A percentile compares a stretch with the other conserved stretches of the same genome.
phyloP scores from a whole-genome alignment of 1,140 invertebrate genomes.

The Aethina tumida region DNA sequence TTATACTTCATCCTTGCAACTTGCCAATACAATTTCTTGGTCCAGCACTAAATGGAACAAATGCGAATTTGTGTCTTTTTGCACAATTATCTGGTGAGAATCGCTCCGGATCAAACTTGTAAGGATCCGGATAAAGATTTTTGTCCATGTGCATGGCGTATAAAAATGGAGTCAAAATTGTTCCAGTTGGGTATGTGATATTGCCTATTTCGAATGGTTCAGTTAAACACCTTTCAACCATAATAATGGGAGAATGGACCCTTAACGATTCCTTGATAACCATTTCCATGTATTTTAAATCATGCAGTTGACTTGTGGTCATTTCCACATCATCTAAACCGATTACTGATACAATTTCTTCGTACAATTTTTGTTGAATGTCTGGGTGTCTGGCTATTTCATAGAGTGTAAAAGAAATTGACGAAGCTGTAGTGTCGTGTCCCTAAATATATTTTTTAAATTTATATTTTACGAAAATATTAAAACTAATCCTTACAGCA shows the following conservation, averaged over 20 bases:
- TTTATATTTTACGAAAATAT: no score
- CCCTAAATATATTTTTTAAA: slow-evolving; percentile 42
- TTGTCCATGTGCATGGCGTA: slow-evolving; percentile 54
- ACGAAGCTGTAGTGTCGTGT: slow-evolving; percentile 61
- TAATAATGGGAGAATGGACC: slow-evolving; percentile 55
- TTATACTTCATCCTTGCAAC: background rate
- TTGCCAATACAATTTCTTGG: slow-evolving; percentile 55
- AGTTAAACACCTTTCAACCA: slow-evolving; percentile 44
- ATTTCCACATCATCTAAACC: slow-evolving; percentile 1
- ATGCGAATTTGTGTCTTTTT: slow-evolving; percentile 48
- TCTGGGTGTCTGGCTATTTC: slow-evolving; percentile 47
- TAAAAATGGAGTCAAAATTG: slow-evolving; percentile 17
- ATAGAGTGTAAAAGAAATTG: slow-evolving; percentile 47
- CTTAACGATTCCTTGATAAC: slow-evolving; percentile 54
- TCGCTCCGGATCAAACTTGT: slow-evolving; percentile 59
- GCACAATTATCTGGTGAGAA: slow-evolving; percentile 46
- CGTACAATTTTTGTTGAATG: slow-evolving; percentile 46
- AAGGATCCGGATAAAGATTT: slow-evolving; percentile 55
- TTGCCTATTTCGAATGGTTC: slow-evolving; percentile 43
- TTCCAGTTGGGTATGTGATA: slow-evolving; percentile 35
- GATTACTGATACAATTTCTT: slow-evolving; percentile 35
- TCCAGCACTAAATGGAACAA: slow-evolving; percentile 60
- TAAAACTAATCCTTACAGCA: slow-evolving; percentile 42
- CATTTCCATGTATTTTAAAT: slow-evolving; percentile 53
- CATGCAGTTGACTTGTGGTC: slow-evolving; percentile 40